These are phyloP conservation scores for Diadophis punctatus DNA, from an alignment of 2,113 vertebrate species.

Conservation along the genomic window DNA sequence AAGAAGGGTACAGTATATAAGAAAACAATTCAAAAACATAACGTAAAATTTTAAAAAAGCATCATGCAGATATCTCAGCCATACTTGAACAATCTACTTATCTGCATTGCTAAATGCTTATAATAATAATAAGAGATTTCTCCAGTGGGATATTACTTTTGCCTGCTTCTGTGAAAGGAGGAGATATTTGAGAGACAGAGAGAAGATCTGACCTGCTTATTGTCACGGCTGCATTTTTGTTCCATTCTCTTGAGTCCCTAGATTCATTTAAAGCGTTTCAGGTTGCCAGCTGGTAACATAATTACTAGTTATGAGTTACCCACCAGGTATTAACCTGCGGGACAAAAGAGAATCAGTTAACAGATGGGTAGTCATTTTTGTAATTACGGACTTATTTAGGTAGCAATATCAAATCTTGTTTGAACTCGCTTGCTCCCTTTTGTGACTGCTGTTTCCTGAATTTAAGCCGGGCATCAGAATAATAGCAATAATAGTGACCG, in stretches of 20 bases:
- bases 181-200: background rate
- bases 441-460: background rate
- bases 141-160: no score
- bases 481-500: background rate
- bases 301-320: conserved; percentile 11
- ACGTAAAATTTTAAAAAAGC: no score
- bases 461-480: background rate
- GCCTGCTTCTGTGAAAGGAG: background rate
- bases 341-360: background rate
- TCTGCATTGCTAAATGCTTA: background rate
- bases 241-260: background rate
- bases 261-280: conserved; percentile 5
- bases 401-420: background rate
- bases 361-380: background rate
- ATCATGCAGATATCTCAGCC: background rate
- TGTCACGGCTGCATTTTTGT: background rate
- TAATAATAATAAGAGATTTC: no score
- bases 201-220: background rate
- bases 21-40: no score
- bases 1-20: no score
- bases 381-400: background rate
- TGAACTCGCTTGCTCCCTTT: background rate
- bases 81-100: background rate
- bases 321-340: background rate
- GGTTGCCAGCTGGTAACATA: conserved; percentile 16